Evolutionary conservation across 2,888 invertebrate species (phyloP), one percentile per base, ranked within the genome.

Genomic region (Synergus itoensis): DNA sequence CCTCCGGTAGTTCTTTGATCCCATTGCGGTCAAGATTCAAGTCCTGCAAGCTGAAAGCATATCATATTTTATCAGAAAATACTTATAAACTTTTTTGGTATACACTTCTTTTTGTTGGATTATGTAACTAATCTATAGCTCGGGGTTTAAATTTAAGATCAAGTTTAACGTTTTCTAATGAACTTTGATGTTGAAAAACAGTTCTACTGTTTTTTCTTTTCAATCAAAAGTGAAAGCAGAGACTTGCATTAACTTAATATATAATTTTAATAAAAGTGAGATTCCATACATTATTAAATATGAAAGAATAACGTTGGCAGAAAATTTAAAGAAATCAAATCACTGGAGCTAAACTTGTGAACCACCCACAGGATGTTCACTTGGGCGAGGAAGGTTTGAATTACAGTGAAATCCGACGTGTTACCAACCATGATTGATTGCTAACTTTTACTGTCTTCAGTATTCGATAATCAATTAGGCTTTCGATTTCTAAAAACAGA

Each of bases 11-110:
- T 73, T 95, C 94, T 87, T 93, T 94, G 85, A 96, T 92, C 89
- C 94, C 95, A 94, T 96, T 96, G 91, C 95, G 94, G 92, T 95
- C 96, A 86, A 96, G 93, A 85, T 95, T 94, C 82, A 96, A 92
- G 91, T 96, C 96, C 90, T 95, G 94, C 90, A 96, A 93, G 90
- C 96, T 96, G 93, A 94, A 94, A 84, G 77, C 64, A 77, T 64
- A 78, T 9, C 60, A 28, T 28, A 69, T 28, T 2, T 45, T 16
- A 16, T n/a, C 11, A 11, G 21, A 63, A 65, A 43, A 41, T n/a
- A 64, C 1, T 18, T 53, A 2, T 53, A n/a, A n/a, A 53, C 0
- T 11, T 5, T 14, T 18, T 57, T 18, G 9, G 9, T 57, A 11
- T 1, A n/a, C 16, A 64, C 16, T 64, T 3, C 12, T 40, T 64